These are phyloP conservation scores for Sphaerophoria taeniata DNA, from an alignment of 2,888 invertebrate genomes.

Conservation along the genomic window DNA sequence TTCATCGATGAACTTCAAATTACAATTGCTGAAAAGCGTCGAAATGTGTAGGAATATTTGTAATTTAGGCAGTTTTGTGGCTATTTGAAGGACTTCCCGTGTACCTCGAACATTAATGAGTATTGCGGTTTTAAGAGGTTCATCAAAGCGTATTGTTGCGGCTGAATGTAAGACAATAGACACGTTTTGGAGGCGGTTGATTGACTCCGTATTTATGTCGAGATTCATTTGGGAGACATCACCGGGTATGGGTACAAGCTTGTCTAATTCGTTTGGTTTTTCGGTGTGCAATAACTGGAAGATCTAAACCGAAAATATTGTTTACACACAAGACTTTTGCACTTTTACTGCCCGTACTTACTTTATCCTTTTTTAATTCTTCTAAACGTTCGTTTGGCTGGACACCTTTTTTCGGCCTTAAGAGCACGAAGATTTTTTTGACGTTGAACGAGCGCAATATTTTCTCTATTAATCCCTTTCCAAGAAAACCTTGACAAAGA, in stretches of 20 bases:
- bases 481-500: conserved; percentile 87
- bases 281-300: conserved; percentile 76
- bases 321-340: neutral
- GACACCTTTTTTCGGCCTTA: conserved; percentile 88
- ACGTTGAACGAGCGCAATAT: conserved; percentile 90
- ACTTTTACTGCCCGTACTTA: conserved; percentile 1
- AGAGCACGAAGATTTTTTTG: conserved; percentile 88
- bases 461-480: conserved; percentile 93
- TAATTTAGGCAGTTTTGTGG: conserved; percentile 83
- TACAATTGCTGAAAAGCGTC: conserved; percentile 93
- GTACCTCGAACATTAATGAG: conserved; percentile 87
- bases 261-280: conserved; percentile 77
- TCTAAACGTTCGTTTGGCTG: conserved; percentile 86
- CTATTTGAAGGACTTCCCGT: conserved; percentile 85
- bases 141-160: conserved; percentile 93
- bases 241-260: conserved; percentile 78
- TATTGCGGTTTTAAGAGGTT: conserved; percentile 87
- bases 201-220: conserved; percentile 75
- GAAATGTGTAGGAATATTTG: conserved; percentile 91
- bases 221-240: conserved; percentile 77
- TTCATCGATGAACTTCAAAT: conserved; percentile 89
- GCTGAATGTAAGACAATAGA: conserved; percentile 91
- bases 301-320: conserved; percentile 65
- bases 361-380: conserved; percentile 80
- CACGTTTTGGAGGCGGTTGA: conserved; percentile 83